These are phyloP conservation scores for Nipponacmea schrenckii DNA, from an alignment of 2,888 invertebrate genomes.

Conservation along the genomic window DNA sequence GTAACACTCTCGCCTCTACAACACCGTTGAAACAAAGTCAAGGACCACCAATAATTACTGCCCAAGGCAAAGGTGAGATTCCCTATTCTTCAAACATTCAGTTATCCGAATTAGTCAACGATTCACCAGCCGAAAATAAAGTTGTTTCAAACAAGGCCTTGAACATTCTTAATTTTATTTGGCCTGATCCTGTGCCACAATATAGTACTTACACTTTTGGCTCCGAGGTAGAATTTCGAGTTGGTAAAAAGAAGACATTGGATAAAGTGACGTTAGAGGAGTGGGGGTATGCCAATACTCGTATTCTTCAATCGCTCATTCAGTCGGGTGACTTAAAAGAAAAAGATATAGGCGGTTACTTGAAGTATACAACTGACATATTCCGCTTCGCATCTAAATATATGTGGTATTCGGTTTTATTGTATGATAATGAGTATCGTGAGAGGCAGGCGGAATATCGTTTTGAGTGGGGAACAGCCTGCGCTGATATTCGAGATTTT, in stretches of 20 bases:
- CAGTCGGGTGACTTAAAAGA: neutral
- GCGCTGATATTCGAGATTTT: neutral
- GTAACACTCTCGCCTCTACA: too few species aligned
- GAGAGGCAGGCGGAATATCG: neutral
- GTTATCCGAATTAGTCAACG: too few species aligned
- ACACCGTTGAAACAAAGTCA: too few species aligned
- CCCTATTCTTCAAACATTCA: too few species aligned
- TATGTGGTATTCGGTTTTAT: neutral
- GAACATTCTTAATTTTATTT: neutral
- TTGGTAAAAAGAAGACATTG: neutral
- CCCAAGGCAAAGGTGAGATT: too few species aligned
- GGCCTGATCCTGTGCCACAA: neutral
- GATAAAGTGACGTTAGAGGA: neutral
- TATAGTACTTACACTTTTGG: neutral
- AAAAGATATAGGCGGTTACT: neutral
- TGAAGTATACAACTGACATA: conserved; percentile 2
- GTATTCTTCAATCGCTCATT: neutral
- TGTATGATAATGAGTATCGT: neutral
- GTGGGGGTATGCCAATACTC: neutral
- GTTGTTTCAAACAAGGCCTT: neutral
- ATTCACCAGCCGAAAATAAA: too few species aligned
- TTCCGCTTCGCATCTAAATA: conserved; percentile 7
- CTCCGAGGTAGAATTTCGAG: neutral
- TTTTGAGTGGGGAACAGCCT: neutral
- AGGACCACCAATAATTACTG: too few species aligned